These are phyloP conservation scores for Odontocolon sp. DNA, from an alignment of 2,888 invertebrate species.

Conservation along the genomic window DNA sequence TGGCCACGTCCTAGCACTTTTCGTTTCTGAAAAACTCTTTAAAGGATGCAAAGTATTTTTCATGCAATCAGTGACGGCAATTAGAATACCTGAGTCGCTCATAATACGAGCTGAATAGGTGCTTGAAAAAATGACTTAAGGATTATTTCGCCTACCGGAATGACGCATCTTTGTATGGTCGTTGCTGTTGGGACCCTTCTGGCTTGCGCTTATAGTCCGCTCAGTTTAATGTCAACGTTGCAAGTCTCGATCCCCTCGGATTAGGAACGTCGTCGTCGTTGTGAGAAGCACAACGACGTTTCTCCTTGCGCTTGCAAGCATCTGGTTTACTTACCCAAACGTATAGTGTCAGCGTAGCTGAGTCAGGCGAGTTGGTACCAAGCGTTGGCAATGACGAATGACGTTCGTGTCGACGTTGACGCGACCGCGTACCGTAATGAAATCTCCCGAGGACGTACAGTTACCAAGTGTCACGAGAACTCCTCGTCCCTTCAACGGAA, in stretches of 20 bases:
- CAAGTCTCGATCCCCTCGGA: conserved; percentile 35
- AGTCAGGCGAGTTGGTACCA: conserved; percentile 19
- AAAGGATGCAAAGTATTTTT: not conserved
- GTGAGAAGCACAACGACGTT: conserved; percentile 16
- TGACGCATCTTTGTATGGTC: conserved; percentile 2
- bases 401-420: conserved; percentile 36
- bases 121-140: not conserved
- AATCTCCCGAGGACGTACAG: conserved; percentile 42
- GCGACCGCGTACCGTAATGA: conserved; percentile 44
- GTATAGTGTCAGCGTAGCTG: not conserved
- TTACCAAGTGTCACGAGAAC: conserved; percentile 1
- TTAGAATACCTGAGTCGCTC: not conserved
- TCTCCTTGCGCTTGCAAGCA: not conserved
- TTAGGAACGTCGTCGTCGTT: conserved; percentile 44
- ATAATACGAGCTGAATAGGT: not conserved
- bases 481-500: conserved; percentile 11
- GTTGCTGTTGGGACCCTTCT: conserved; percentile 29
- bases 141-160: conserved; percentile 17
- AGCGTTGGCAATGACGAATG: conserved; percentile 54
- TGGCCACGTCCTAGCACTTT: not conserved
- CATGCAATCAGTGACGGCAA: too few species aligned
- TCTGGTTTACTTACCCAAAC: not conserved
- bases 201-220: conserved; percentile 33
- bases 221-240: conserved; percentile 44
- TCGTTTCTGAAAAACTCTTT: too few species aligned